Evolutionary conservation across 2,888 invertebrate genomes (phyloP).

Genomic region (Melipona bicolor): DNA sequence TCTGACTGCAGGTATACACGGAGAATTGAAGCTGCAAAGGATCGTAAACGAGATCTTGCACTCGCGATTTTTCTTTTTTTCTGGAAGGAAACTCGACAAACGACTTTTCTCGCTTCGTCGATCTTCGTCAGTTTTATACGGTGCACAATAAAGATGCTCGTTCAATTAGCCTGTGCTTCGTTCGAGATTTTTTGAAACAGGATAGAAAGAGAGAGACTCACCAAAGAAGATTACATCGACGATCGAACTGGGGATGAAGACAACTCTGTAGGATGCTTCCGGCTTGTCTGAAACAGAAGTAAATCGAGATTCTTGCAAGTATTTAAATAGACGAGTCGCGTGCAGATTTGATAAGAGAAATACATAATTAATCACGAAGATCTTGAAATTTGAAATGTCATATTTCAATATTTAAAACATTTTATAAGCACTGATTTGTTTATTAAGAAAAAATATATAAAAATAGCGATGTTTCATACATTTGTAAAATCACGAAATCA

Average conservation of each 20-base stretch:
- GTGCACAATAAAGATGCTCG: background rate
- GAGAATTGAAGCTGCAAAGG: slow-evolving; percentile 3
- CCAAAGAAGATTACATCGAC: slow-evolving; percentile 30
- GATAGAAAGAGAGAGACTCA: slow-evolving; percentile 6
- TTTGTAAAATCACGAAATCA: too few relatives aligned
- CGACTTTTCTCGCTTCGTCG: background rate
- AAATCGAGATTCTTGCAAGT: background rate
- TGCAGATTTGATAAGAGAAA: too few relatives aligned
- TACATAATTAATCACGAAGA: too few relatives aligned
- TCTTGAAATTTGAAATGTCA: too few relatives aligned
- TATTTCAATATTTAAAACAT: too few relatives aligned
- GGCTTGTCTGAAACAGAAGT: slow-evolving; percentile 19
- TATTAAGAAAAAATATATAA: too few relatives aligned
- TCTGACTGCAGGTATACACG: slow-evolving; percentile 56
- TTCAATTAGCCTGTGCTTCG: background rate
- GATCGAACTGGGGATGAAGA: background rate
- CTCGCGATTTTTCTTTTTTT: background rate
- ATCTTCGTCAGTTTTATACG: background rate
- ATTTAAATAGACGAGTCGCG: background rate
- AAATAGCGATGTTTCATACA: too few relatives aligned
- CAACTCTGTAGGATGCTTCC: slow-evolving; percentile 1
- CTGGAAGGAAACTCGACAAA: background rate
- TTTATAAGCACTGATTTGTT: too few relatives aligned
- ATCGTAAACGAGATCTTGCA: slow-evolving; percentile 51
- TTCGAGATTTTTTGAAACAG: background rate